These are phyloP conservation scores for Chlorospingus flavigularis DNA, from an alignment of 2,797 vertebrate species.

Conservation along the genomic window DNA sequence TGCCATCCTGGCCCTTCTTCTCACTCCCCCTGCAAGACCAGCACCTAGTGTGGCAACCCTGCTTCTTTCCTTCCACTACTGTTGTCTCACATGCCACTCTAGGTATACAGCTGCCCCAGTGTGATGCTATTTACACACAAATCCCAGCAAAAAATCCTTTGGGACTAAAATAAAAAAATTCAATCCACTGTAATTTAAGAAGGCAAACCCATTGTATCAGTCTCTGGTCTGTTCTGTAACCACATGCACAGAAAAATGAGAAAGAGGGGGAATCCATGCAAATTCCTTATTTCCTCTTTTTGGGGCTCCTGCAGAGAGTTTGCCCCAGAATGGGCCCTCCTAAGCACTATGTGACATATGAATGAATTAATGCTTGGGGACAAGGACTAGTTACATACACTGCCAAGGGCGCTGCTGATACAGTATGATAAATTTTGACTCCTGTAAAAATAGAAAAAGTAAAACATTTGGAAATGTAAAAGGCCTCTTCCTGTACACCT, in stretches of 20 bases:
- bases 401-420: not conserved
- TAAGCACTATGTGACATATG: not conserved
- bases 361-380: not conserved
- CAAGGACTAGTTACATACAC: not conserved
- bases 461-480: not conserved
- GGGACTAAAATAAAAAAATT: not conserved
- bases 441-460: not conserved
- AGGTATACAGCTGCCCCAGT: not conserved
- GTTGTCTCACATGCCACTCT: not conserved
- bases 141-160: not conserved
- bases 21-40: not conserved
- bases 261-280: not conserved
- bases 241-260: accelerated
- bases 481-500: not conserved
- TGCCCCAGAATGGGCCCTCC: not conserved
- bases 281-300: not conserved
- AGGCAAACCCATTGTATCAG: not conserved
- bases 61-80: not conserved
- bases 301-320: not conserved
- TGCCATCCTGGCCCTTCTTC: not conserved
- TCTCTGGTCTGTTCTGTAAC: not conserved
- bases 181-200: not conserved
- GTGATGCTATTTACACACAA: not conserved
- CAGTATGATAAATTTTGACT: not conserved
- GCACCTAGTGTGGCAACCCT: not conserved